Evolutionary conservation across 2,113 vertebrate species (phyloP).

Genomic region (Mastomys natalensis): DNA sequence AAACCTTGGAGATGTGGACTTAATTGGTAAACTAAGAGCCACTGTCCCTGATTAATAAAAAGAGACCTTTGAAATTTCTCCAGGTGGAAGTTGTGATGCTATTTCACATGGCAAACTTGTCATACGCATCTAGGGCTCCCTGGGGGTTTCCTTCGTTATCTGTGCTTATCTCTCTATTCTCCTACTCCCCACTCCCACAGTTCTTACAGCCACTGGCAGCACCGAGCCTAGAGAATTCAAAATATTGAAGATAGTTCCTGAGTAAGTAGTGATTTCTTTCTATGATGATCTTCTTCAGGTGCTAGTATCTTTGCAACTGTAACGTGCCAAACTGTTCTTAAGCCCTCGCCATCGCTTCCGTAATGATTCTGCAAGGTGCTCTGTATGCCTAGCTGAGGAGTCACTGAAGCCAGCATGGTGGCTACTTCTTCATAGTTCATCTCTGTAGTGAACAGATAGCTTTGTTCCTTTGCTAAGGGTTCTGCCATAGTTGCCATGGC

Average conservation of each 20-base stretch:
- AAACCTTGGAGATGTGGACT: conserved; percentile 1
- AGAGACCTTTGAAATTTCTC: neutral
- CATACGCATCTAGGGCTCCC: neutral
- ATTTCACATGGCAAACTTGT: neutral
- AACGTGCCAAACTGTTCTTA: too few species aligned
- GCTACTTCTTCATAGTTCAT: neutral
- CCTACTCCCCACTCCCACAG: accelerated
- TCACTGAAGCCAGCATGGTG: neutral
- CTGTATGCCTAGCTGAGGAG: too few species aligned
- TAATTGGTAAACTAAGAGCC: neutral
- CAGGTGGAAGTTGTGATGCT: neutral
- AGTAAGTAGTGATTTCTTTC: too few species aligned
- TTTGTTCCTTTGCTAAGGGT: neutral
- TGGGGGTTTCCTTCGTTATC: neutral
- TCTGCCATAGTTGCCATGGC: neutral
- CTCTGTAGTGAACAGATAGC: neutral
- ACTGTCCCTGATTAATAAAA: conserved; percentile 39
- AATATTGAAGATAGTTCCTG: neutral
- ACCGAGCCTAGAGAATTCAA: neutral
- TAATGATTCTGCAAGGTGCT: too few species aligned
- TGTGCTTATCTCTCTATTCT: neutral
- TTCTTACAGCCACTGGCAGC: neutral
- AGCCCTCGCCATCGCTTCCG: too few species aligned
- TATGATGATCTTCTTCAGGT: too few species aligned
- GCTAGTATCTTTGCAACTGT: too few species aligned